Base-by-base conservation (phyloP, 1,140 invertebrate species). In the Dreissena rostriformis region DNA sequence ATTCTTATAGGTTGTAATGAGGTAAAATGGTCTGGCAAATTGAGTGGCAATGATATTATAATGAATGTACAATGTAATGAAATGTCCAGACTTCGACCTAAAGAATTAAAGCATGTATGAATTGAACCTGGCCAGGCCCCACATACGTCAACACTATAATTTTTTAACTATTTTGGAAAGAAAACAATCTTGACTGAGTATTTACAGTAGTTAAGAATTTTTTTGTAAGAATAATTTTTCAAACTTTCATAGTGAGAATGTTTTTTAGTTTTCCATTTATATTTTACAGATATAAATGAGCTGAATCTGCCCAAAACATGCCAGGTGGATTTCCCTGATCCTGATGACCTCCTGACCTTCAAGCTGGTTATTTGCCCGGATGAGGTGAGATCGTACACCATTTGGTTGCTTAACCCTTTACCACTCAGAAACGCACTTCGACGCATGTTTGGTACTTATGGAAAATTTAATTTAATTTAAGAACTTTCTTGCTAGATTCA, bases 281-380 rank as follows among this genome's bases (percentile, higher is more conserved):
- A 70, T 71, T 57, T 96, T 96, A 71, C 95, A 99, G 98, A 99
- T 96, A 97, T 99, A 90, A 98, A 98, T 95, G 98, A 99, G 95
- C 94, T 99, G 83, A 99, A 98, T 95, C 95, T 99, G 92, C 98
- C 98, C 84, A 99, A 98, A 95, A 99, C 98, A 70, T 99, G 98
- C 94, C 96, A 95, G 90, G 98, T 98, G 90, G 98, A 99, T 93
- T 99, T 99, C 94, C 97, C 98, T 81, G 98, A 99, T 94, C 96
- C 97, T 85, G 98, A 99, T 95, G 98, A 99, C 94, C 95, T 99
- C 90, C 95, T 99, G 86, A 97, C 96, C 94, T 99, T 99, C 93
- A 99, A 99, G 95, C 94, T 99, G 88, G 96, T 98, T 76, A 99
- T 99, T 92, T 97, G 96, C 93, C 98, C 98, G 85, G 98, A 99